Evolutionary conservation across 2,113 vertebrate species (phyloP), one percentile per base, ranked within the genome.

Genomic region (Tinamus guttatus): DNA sequence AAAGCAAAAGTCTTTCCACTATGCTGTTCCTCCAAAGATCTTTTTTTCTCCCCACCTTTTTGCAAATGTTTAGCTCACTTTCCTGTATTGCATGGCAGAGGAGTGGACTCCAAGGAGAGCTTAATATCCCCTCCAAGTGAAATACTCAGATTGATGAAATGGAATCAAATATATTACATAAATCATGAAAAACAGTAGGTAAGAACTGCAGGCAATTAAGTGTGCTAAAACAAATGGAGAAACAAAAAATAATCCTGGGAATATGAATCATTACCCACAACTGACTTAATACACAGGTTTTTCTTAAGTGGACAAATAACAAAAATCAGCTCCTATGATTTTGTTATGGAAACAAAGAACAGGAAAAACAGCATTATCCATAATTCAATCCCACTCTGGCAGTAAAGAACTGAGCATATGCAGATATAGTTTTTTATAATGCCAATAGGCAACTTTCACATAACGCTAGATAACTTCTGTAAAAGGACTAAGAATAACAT

Each of bases 391-490:
- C 18, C 47, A 56, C 59, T 22, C 12, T 74, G 20, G 4, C 30
- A 34, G 41, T 22, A 63, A 63, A 86, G 41, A 59, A 13, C 16
- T 8, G 41, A 81, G 4, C 28, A 41, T 56, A 45, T 28, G 67
- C 34, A 45, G 43, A n/a, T 13, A 30, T 0, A 65, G 7, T 49
- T 90, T 92, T 41, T 21, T 19, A 69, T 8, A 3, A 11, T 30
- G 19, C 8, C 24, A 32, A 28, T 5, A 36, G 25, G 30, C 1
- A 2, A 51, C 67, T 81, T 70, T 64, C 16, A 38, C 24, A 22
- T 13, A 63, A 25, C 1, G 0, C 21, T 10, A 43, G 0, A 34
- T 34, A 64, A 77, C 22, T 80, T 70, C 49, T 63, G 40, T 47
- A 41, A 45, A 65, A 70, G 20, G 18, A 41, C 6, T 3, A 22